phyloP scores from a whole-genome alignment of 2,888 invertebrate genomes.

The Eupithecia dodoneata region DNA sequence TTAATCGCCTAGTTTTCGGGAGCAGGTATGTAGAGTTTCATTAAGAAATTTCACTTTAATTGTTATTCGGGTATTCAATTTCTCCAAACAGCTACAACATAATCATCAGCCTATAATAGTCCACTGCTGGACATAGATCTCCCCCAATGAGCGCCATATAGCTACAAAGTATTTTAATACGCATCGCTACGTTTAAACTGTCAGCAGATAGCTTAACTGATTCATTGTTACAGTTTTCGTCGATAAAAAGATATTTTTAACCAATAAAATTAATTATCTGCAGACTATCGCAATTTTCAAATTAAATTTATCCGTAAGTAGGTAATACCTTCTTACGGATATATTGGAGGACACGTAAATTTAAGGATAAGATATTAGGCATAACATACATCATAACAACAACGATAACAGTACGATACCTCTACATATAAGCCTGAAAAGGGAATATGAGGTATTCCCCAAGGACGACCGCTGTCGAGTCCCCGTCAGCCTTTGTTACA shows the following conservation, averaged over 20 bases:
- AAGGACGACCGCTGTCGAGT: constrained; percentile 13
- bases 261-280: too few relatives aligned
- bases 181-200: neutral
- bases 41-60: neutral
- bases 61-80: neutral
- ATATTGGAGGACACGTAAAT: neutral
- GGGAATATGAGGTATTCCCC: constrained; percentile 16
- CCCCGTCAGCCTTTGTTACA: constrained; percentile 31
- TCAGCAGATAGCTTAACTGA: neutral
- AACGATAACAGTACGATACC: neutral
- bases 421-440: constrained; percentile 13
- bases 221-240: neutral
- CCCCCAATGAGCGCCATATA: too few relatives aligned
- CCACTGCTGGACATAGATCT: too few relatives aligned
- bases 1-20: neutral
- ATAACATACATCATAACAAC: neutral
- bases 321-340: neutral
- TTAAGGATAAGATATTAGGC: neutral
- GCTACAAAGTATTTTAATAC: neutral
- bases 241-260: neutral
- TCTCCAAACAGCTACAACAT: neutral
- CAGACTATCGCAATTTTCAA: too few relatives aligned
- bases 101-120: too few relatives aligned
- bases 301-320: too few relatives aligned
- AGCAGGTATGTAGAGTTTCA: neutral